Percentiles rank a stretch among this genome's conserved stretches.
Conservation (phyloP, 2,888 invertebrate species). For the Nephrotoma appendiculata region DNA sequence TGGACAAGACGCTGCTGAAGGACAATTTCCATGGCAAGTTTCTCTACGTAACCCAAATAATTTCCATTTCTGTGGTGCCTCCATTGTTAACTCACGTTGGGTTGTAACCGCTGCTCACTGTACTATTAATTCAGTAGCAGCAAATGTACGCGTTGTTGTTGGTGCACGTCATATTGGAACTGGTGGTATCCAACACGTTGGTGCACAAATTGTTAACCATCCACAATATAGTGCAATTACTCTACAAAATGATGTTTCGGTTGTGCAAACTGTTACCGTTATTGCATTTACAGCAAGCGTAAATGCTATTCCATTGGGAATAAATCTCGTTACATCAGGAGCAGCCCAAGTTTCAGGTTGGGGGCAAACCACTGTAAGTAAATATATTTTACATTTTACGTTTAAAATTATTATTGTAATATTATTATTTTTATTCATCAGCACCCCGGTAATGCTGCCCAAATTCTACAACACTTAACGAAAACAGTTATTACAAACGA, state of each 20-base stretch:
- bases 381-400: neutral
- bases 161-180: neutral
- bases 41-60: constrained; percentile 5
- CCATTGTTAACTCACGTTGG: neutral
- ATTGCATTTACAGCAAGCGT: constrained; percentile 4
- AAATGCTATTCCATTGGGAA: neutral
- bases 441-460: constrained; percentile 7
- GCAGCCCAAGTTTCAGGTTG: constrained; percentile 7
- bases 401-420: neutral
- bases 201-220: constrained; percentile 8
- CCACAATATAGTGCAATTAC: constrained; percentile 6
- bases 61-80: neutral
- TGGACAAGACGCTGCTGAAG: constrained; percentile 3
- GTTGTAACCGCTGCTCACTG: neutral
- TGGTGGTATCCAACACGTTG: neutral
- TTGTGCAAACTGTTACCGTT: neutral
- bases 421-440: neutral
- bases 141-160: neutral
- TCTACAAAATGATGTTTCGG: constrained; percentile 8
- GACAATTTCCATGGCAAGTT: constrained; percentile 9
- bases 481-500: constrained; percentile 6
- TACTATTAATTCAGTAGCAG: neutral
- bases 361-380: constrained; percentile 10
- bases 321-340: neutral
- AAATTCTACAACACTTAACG: constrained; percentile 4